Evolutionary conservation across 1,140 invertebrate species (phyloP), one percentile per base, ranked within the genome.

Genomic region (Globodera rostochiensis): DNA sequence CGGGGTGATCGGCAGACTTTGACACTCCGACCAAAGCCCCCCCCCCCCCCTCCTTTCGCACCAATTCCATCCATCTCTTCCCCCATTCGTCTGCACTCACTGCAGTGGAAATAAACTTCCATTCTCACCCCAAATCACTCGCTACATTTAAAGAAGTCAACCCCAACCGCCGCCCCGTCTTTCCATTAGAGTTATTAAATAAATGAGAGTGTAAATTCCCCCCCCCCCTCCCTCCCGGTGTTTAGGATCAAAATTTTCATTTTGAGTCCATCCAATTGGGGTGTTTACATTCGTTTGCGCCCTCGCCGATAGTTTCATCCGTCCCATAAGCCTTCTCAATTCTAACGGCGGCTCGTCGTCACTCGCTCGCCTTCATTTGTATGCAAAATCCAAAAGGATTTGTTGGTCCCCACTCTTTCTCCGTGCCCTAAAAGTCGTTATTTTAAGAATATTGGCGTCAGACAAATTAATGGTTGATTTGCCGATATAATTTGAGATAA

Each of bases 121-220:
- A 53, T 53, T 53, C 53, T 53, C 53, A 11, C 15, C 53, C 53
- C 53, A 11, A 53, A 53, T 9, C 19, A 64, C 6, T 15, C 57
- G 6, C 57, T 64, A 19, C 57, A 36, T 36, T 36, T 36, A 36
- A 25, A 36, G 36, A 36, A 36, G 36, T 36, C 57, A 64, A 64
- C 57, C 19, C 15, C 57, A 64, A 64, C 13, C 5, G 11, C 57
- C 6, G 2, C 19, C 19, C 15, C 19, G 57, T 64, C 19, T 19
- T 64, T 64, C 57, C 57, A 64, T 64, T 64, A 64, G 19, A 64
- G 19, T 64, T 13, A 64, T 64, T 64, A 64, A 64, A 64, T 64
- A 53, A 53, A 64, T 64, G 15, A 21, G 3, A 6, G 11, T 15
- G 19, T 64, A 64, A 64, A 64, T 64, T 19, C 19, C 57, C 19